Base-by-base conservation (phyloP, 1,140 invertebrate species). In the Colletes latitarsis region DNA sequence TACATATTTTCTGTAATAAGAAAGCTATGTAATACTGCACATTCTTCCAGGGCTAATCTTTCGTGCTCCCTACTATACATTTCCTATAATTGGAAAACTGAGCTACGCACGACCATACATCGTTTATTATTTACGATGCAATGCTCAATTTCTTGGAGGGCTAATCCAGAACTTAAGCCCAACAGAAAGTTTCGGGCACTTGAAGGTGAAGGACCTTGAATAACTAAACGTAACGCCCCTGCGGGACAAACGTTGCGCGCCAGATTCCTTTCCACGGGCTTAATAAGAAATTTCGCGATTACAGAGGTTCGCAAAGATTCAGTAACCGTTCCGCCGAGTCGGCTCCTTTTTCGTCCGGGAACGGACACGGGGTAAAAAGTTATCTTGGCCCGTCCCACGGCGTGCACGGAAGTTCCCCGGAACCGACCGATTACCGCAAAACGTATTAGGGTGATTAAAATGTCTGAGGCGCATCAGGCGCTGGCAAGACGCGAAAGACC, bases 371-470 rank as follows among this genome's bases (percentile, higher is more conserved):
- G 6, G 67, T 60, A 77, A 77, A 77, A 77, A 77, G 67, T 77
- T 77, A 62, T 62, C 67, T 57, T 30, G 49, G 49, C 39, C 14
- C 49, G 53, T 69, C 49, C 67, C 4, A 12, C 9, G 6, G 12
- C 0, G 46, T 30, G 15, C 63, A 39, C 67, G 57, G 43, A 52
- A 70, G 17, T 60, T 60, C 53, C 19, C 8, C 46, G 66, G 66
- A 70, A 77, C 60, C 55, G 75, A 21, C 66, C 75, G 67, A 77
- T 77, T 71, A 62, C 67, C 55, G 67, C 67, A 71, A 58, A 77
- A 77, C 49, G 67, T 70, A 77, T 77, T 77, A 77, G 53, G 67
- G 55, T 77, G 70, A 77, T 77, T 77, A 77, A 77, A 69, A 62
- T n/a, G 43, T 77, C 67, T 62, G 55, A 52, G 67, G 30, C 66